These are phyloP conservation scores for Mesochorus sp. DNA, from an alignment of 2,888 invertebrate species.

Conservation along the genomic window DNA sequence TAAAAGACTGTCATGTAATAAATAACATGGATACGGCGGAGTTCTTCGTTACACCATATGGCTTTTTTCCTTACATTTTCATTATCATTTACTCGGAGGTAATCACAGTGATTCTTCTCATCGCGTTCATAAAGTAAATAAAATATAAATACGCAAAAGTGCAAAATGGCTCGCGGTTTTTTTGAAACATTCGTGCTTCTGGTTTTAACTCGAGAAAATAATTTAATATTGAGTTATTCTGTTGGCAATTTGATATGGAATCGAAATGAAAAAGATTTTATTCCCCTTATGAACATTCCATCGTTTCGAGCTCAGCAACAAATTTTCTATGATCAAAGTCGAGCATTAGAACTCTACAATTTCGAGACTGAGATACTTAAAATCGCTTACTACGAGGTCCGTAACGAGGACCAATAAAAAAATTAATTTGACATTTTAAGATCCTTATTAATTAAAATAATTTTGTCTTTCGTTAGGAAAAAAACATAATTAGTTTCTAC, in stretches of 20 bases:
- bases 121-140: not conserved
- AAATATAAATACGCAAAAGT: too few species aligned
- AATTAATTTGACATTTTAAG: not conserved
- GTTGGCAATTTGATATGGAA: constrained; percentile 63
- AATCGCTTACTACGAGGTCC: constrained; percentile 61
- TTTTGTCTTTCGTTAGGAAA: not conserved
- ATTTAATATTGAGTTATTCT: constrained; percentile 15
- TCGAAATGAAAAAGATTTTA: constrained; percentile 55
- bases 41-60: not conserved
- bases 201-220: not conserved
- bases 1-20: constrained; percentile 6
- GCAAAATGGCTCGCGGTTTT: constrained; percentile 15
- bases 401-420: not conserved
- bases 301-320: constrained; percentile 19
- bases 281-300: constrained; percentile 51
- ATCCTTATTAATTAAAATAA: not conserved
- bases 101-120: not conserved
- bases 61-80: not conserved
- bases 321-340: constrained; percentile 36
- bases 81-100: not conserved
- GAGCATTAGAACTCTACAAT: constrained; percentile 46
- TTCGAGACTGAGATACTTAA: constrained; percentile 53
- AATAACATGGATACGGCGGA: not conserved
- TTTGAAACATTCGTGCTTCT: not conserved
- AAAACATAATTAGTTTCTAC: constrained; percentile 30